Conservation (phyloP, 2,888 invertebrate genomes). For the Steromphala cineraria region DNA sequence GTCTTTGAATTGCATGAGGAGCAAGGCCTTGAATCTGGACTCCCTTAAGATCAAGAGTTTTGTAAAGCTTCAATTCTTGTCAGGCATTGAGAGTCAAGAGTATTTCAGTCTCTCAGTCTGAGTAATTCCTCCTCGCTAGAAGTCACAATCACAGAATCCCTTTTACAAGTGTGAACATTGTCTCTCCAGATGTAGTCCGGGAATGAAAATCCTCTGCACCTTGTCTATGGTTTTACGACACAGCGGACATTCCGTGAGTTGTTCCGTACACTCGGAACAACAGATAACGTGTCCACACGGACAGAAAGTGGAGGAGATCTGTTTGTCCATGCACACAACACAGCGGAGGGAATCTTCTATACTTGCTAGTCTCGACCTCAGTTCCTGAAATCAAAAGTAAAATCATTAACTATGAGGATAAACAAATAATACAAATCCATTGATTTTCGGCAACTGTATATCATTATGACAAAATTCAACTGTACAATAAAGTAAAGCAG, state of each 20-base stretch:
- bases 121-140: no score
- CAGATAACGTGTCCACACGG: slow-evolving; percentile 93
- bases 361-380: slow-evolving; percentile 55
- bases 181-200: slow-evolving; percentile 31
- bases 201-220: slow-evolving; percentile 82
- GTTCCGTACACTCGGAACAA: slow-evolving; percentile 85
- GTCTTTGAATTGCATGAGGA: neutral
- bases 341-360: slow-evolving; percentile 79
- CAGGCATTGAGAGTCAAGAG: no score
- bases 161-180: neutral
- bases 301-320: slow-evolving; percentile 88
- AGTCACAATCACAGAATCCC: no score
- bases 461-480: no score
- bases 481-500: no score
- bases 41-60: no score
- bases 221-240: slow-evolving; percentile 84
- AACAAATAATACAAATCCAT: no score
- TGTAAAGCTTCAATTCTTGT: no score
- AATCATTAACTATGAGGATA: neutral
- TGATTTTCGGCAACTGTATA: no score
- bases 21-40: no score
- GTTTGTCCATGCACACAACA: slow-evolving; percentile 90
- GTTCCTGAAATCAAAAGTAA: slow-evolving; percentile 46
- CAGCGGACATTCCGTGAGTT: slow-evolving; percentile 85
- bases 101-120: no score